Evolutionary conservation across 2,113 vertebrate genomes (phyloP).

Genomic region (Pseudopipra pipra): DNA sequence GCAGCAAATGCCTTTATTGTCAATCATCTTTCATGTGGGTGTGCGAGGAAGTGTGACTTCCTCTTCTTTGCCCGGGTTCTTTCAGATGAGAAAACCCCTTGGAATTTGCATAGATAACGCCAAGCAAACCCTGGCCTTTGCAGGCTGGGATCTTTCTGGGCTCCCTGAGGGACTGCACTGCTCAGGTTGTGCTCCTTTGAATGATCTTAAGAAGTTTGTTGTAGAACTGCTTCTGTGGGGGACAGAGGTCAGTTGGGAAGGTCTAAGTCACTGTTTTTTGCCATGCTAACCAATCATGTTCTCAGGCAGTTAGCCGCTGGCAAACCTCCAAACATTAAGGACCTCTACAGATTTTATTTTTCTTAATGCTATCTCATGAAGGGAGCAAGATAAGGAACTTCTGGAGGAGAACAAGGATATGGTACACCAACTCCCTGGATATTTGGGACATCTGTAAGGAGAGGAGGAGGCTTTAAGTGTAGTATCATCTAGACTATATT

Average conservation of each 20-base stretch:
- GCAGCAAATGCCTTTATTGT: neutral
- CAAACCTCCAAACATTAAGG: neutral
- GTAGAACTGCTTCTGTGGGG: neutral
- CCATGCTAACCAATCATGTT: neutral
- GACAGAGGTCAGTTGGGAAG: neutral
- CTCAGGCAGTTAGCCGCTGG: neutral
- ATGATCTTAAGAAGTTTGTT: neutral
- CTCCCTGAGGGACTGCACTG: neutral
- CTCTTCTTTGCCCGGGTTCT: neutral
- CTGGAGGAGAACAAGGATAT: neutral
- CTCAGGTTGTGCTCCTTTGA: neutral
- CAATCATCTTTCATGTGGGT: neutral
- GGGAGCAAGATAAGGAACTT: neutral
- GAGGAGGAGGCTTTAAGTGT: neutral
- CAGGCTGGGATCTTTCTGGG: neutral
- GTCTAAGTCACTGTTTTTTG: neutral
- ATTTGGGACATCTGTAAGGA: neutral
- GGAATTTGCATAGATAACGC: neutral
- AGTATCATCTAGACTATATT: neutral
- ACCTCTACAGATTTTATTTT: neutral
- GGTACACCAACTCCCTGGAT: neutral
- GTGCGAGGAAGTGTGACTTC: slow-evolving; percentile 35
- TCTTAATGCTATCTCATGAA: neutral
- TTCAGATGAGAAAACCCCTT: neutral
- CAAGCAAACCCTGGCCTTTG: neutral